Percentiles rank a stretch among this genome's conserved stretches.
These are phyloP conservation scores for Aphelenchoides besseyi DNA, from an alignment of 1,140 invertebrate species.

Conservation along the genomic window DNA sequence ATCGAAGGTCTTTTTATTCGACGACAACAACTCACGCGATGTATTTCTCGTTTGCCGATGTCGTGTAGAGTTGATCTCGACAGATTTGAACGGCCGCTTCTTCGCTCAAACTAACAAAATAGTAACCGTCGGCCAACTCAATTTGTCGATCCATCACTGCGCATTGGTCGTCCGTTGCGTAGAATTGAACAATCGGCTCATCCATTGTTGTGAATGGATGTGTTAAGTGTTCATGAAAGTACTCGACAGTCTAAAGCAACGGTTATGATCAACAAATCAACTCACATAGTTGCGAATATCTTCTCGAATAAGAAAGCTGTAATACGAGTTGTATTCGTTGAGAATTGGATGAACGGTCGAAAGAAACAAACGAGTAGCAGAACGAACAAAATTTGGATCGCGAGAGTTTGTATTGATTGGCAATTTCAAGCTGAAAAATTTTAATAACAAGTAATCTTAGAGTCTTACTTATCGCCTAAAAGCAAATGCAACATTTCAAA, in stretches of 20 bases:
- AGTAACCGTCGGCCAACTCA: background rate
- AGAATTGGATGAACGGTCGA: background rate
- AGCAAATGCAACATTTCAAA: background rate
- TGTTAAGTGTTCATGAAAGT: background rate
- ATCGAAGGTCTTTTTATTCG: background rate
- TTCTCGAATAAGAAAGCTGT: background rate
- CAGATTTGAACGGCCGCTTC: background rate
- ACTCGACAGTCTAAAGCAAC: background rate
- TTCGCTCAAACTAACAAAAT: slow-evolving; percentile 2
- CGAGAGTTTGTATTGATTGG: slow-evolving; percentile 9
- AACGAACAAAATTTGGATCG: background rate
- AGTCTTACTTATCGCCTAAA: background rate
- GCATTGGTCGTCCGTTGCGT: background rate
- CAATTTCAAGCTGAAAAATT: background rate
- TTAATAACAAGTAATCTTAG: background rate
- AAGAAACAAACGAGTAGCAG: background rate
- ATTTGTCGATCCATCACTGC: background rate
- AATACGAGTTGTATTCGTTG: background rate
- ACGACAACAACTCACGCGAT: slow-evolving; percentile 8
- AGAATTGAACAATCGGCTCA: background rate
- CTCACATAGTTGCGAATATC: slow-evolving; percentile 4
- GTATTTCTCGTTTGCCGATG: background rate
- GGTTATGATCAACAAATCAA: too few species aligned
- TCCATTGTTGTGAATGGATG: background rate
- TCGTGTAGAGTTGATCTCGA: background rate